Base-by-base conservation (phyloP, 2,888 invertebrate genomes). In the Rhagophthalmus giganteus region DNA sequence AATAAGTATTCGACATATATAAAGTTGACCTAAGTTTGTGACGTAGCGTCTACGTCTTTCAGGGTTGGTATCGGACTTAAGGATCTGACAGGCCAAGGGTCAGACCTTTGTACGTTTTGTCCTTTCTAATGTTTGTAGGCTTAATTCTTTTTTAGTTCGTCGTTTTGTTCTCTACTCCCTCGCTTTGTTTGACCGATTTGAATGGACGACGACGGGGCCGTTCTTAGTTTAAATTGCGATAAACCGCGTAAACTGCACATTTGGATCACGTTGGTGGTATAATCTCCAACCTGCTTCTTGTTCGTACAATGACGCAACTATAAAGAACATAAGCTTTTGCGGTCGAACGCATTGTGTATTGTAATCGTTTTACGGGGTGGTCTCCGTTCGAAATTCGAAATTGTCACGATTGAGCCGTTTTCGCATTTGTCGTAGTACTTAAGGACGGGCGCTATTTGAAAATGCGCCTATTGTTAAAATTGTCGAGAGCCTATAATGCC, bases 21-120 rank as follows among this genome's bases (percentile, higher is more conserved):
- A 44, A 48, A 44, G 46, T 27, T 49, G 54, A 49, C 46, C 38
- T 38, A 46, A 54, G 58, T 54, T 54, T 52, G 54, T 60, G 63
- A 63, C 61, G 61, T 57, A 57, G 44, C 44, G 62, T 64, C 62
- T 61, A 60, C 58, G 55, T 57, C 56, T 58, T 59, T 50, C 58
- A 59, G 59, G 59, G 62, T 52, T 62, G 35, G 26, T 66, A 67
- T 67, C 67, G 61, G 59, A 61, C 61, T 58, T 62, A 60, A 59
- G 62, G 61, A 62, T 66, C 64, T 62, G 61, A 61, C 63, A 57
- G 65, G 66, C 61, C 67, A 66, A 63, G 65, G 67, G 67, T 66
- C 66, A 65, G 64, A 59, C 59, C 60, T 63, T 65, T 57, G 59
- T 59, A 55, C 55, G 53, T 54, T 52, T 57, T 56, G 59, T 60